Base-by-base conservation (phyloP, 2,888 invertebrate genomes). In the Dichetophora obliterata region DNA sequence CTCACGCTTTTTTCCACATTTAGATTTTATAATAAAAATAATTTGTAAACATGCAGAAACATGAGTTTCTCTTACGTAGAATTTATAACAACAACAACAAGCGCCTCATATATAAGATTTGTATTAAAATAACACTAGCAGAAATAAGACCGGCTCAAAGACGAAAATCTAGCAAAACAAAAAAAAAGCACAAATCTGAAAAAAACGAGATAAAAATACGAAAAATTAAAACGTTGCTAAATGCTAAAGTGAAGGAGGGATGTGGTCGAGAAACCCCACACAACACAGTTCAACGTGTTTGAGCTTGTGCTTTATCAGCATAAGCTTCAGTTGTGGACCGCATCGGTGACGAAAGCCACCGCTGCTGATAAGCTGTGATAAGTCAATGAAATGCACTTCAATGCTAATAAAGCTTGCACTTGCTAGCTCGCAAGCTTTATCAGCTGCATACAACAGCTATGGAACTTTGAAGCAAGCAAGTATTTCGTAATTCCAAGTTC, bases 11-110 rank as follows among this genome's bases (percentile, higher is more conserved):
- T 66, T 78, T 76, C 75, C 75, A 65, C 75, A 78, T 76, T 76
- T 75, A 77, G 27, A 57, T 50, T 31, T 63, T 48, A 50, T 59
- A 50, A 63, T 76, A 77, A 78, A 79, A 79, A 70, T 22, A 79
- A 78, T 81, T 81, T 79, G 77, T 81, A 78, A 78, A 78, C 81
- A 81, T 74, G 81, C 76, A 79, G 69, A 79, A 80, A 81, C 80
- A 80, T 73, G 80, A 78, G 77, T 76, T 77, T 75, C 71, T 80
- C 80, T 80, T 80, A 80, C 50, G 77, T 76, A 78, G 61, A 78
- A 69, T 16, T 31, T 34, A 31, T 57, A 76, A 75, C 27, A 75
- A 57, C 22, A 65, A 76, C 65, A 57, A 66, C 31, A 71, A 52
- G 24, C 31, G 16, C 24, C 24, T n/a, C 24, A 61, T 34, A 57